Conservation (phyloP, 2,797 vertebrate species). For the Urophycis tenuis region DNA sequence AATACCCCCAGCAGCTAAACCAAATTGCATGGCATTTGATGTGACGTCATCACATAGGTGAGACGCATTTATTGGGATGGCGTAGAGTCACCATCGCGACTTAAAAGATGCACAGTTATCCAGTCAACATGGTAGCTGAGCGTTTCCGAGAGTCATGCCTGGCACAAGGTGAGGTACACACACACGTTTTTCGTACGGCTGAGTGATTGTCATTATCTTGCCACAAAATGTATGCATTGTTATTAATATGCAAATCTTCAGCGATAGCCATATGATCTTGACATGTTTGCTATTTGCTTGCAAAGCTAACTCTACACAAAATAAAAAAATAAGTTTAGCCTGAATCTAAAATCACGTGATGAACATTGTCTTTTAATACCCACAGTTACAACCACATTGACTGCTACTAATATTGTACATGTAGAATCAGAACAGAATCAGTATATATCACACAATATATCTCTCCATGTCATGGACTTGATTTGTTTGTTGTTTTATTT, state of each 20-base stretch:
- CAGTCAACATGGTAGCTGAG: not conserved
- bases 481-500: not conserved
- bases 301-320: too few species aligned
- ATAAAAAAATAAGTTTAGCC: too few species aligned
- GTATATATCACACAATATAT: not conserved
- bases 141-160: not conserved
- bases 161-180: constrained; percentile 29
- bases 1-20: not conserved
- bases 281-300: not conserved
- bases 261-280: not conserved
- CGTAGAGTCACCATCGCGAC: not conserved
- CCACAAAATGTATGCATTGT: not conserved
- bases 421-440: too few species aligned
- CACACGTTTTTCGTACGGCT: not conserved
- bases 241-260: not conserved
- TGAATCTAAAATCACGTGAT: too few species aligned
- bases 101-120: not conserved
- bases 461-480: not conserved
- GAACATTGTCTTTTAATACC: too few species aligned
- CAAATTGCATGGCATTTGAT: not conserved
- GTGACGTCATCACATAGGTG: not conserved
- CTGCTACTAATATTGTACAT: not conserved
- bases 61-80: not conserved
- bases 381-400: too few species aligned
- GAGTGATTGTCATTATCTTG: not conserved